Conservation (phyloP, 2,888 invertebrate species). For the Harpalus rufipes region DNA sequence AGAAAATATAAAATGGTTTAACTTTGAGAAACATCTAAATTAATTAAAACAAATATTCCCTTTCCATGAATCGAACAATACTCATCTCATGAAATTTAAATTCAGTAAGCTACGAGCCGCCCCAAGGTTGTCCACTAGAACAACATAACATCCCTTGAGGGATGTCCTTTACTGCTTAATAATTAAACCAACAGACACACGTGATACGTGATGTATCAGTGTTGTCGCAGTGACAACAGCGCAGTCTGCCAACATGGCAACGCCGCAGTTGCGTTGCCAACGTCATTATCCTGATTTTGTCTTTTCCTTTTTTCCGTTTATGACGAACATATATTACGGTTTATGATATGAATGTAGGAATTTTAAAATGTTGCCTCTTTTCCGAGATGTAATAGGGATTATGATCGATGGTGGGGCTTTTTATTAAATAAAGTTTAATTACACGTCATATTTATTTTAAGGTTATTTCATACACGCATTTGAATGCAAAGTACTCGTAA, state of each 20-base stretch:
- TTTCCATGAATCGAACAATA: not conserved
- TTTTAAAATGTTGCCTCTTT: constrained; percentile 18
- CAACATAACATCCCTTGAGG: not conserved
- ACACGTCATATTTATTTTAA: not conserved
- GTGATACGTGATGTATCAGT: constrained; percentile 7
- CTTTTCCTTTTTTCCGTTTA: constrained; percentile 40
- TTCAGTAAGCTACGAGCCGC: not conserved
- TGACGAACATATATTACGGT: constrained; percentile 41
- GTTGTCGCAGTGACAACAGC: not conserved
- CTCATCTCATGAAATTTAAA: constrained; percentile 15
- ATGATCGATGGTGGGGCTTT: constrained; percentile 11
- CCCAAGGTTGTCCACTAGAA: not conserved
- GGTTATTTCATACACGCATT: too few species aligned
- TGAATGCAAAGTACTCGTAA: too few species aligned
- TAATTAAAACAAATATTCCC: not conserved
- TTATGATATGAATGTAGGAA: constrained; percentile 43
- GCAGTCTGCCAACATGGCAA: constrained; percentile 1
- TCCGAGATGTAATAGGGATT: not conserved
- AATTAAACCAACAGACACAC: constrained; percentile 18
- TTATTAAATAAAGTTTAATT: not conserved
- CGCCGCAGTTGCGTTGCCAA: not conserved
- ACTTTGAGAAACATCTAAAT: not conserved
- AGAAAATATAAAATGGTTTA: too few species aligned
- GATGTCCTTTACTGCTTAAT: constrained; percentile 19
- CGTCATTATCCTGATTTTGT: constrained; percentile 45